Evolutionary conservation across 2,888 invertebrate genomes (phyloP), one percentile per base, ranked within the genome.

Genomic region (Ophonus ardosiacus): DNA sequence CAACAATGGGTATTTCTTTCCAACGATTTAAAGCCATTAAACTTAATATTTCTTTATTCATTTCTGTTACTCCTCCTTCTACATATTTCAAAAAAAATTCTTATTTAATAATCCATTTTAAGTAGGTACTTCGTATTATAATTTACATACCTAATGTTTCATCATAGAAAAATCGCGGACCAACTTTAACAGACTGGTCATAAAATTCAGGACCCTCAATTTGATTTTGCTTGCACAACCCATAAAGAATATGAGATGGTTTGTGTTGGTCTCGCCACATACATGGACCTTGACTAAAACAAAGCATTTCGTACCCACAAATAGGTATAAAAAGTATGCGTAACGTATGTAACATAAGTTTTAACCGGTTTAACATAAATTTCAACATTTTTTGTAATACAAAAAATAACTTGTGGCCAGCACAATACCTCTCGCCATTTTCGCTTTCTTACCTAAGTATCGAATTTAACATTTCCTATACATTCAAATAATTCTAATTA

Each of bases 181-280:
- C 94, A n/a, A 96, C 91, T 87, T 90, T 90, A 4, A 95, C 93
- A 65, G 91, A 90, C 85, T 92, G 92, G 1, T 89, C 89, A 0
- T 88, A 88, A 88, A 93, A 94, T 80, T 92, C 91, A 0, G 95
- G 95, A 0, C 38, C 56, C 18, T 93, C 93, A 0, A 96, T 89
- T 87, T 96, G 95, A 87, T 95, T 93, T 76, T 92, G 93, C 59
- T 91, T 92, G 89, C 98, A 98, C 0, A 97, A 89, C 31, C 94
- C 93, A 79, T 93, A 92, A 7, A 98, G 92, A 86, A 98, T 96
- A 86, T 93, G 93, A 0, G 94, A 94, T 0, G 98, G 98, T 86
- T 93, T 94, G 84, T 93, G 90, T 4, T 92, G 92, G 90, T 97
- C 97, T 56, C 97, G 93, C 98, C 98, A 98, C 78, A 93, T 93